Evolutionary conservation across 2,113 vertebrate genomes (phyloP).

Genomic region (Vulpes vulpes): DNA sequence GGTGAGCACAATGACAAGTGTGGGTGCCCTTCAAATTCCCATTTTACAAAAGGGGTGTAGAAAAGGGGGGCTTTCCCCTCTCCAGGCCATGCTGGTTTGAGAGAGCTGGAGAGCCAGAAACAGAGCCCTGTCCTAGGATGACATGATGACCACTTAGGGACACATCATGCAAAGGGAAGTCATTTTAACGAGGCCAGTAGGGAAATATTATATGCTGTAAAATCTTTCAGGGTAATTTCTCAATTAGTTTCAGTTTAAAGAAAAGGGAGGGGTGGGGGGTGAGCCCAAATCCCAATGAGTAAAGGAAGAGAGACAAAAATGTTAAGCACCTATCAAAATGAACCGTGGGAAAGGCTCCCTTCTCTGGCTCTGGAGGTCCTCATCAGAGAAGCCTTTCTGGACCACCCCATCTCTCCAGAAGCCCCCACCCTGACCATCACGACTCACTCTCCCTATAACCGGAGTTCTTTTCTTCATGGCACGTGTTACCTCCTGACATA

Average conservation of each 20-base stretch:
- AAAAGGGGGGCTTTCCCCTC: background rate
- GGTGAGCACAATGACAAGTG: background rate
- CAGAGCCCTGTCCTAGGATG: background rate
- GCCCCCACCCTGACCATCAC: background rate
- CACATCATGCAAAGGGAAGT: background rate
- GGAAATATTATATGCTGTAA: background rate
- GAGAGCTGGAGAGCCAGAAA: background rate
- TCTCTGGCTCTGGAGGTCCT: background rate
- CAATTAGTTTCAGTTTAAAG: background rate
- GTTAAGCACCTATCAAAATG: background rate
- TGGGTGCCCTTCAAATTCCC: background rate
- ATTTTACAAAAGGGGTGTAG: background rate
- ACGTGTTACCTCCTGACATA: background rate
- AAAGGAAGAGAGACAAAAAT: background rate
- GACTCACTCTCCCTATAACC: background rate
- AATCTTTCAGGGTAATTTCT: slow-evolving; percentile 13
- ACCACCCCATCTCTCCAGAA: too few relatives aligned
- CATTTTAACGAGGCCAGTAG: background rate
- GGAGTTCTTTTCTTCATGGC: background rate
- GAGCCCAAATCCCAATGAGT: background rate
- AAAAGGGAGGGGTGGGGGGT: background rate
- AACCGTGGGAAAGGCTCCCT: background rate
- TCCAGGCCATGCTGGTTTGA: background rate
- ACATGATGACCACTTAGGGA: background rate
- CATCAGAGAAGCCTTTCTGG: background rate